A percentile compares a stretch with the other conserved stretches of the same genome.
These are phyloP conservation scores for Drosophila paracracens DNA, from an alignment of 2,888 invertebrate genomes.

Conservation along the genomic window DNA sequence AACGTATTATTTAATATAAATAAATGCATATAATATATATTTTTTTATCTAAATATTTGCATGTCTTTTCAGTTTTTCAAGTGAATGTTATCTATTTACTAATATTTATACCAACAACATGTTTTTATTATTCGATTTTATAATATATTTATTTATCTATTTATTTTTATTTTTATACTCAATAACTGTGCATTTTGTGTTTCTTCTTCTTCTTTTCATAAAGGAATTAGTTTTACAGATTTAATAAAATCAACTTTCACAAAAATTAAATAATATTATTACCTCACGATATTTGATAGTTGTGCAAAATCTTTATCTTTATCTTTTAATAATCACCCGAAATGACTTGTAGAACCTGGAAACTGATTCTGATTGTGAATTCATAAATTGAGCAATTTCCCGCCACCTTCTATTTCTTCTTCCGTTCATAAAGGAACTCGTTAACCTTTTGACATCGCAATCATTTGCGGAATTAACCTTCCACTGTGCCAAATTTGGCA, in stretches of 20 bases:
- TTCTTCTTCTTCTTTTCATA: background rate
- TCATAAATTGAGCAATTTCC: background rate
- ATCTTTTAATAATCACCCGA: background rate
- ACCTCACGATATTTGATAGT: background rate
- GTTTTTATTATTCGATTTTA: background rate
- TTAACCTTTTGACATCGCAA: constrained; percentile 12
- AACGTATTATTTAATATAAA: background rate
- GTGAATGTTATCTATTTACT: background rate
- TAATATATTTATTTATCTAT: background rate
- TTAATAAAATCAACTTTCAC: background rate
- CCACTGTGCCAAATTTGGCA: constrained; percentile 29
- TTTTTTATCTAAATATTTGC: background rate
- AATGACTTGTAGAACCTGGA: background rate
- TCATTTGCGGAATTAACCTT: constrained; percentile 50
- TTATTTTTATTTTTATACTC: no score
- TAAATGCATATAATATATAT: background rate
- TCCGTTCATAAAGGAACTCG: constrained; percentile 2
- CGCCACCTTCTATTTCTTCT: background rate
- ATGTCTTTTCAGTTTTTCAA: background rate
- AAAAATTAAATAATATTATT: background rate
- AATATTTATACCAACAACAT: background rate
- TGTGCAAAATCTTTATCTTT: background rate
- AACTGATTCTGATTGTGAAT: background rate
- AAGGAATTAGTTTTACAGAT: background rate
- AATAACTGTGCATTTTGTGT: background rate